These are phyloP conservation scores for Trialeurodes vaporariorum DNA, from an alignment of 1,140 invertebrate species.

Conservation along the genomic window DNA sequence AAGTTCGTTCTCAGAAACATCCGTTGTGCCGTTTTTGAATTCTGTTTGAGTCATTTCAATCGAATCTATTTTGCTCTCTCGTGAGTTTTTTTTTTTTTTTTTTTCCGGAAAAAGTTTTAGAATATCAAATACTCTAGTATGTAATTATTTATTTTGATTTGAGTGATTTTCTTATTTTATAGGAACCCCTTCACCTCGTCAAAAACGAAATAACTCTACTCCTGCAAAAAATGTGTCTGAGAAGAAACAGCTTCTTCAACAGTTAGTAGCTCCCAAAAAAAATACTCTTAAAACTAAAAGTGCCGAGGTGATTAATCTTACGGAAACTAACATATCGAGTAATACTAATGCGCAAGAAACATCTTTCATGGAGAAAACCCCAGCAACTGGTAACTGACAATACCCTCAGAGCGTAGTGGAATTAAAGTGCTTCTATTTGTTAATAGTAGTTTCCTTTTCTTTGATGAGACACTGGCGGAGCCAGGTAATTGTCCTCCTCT, in stretches of 20 bases:
- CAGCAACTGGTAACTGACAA: background rate
- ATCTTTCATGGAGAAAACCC: background rate
- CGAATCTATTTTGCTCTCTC: no score
- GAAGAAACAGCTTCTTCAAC: slow-evolving; percentile 39
- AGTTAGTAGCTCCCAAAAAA: slow-evolving; percentile 46
- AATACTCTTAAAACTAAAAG: slow-evolving; percentile 30
- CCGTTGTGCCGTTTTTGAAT: no score
- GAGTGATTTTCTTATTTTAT: slow-evolving; percentile 14
- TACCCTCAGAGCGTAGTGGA: background rate
- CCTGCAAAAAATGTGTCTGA: slow-evolving; percentile 53
- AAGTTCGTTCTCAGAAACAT: no score
- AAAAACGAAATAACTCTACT: slow-evolving; percentile 58
- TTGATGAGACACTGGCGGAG: no score
- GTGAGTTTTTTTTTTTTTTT: no score
- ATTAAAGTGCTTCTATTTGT: no score
- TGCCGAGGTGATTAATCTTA: background rate
- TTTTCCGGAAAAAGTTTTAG: no score
- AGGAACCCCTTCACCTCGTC: slow-evolving; percentile 56
- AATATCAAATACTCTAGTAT: no score
- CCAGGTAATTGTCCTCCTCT: no score
- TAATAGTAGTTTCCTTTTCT: no score
- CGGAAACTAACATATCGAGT: background rate
- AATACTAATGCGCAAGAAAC: background rate
- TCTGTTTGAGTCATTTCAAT: no score
- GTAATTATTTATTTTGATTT: background rate